Conservation (phyloP, 2,797 vertebrate genomes). For the Hypotaenidia philippensis region DNA sequence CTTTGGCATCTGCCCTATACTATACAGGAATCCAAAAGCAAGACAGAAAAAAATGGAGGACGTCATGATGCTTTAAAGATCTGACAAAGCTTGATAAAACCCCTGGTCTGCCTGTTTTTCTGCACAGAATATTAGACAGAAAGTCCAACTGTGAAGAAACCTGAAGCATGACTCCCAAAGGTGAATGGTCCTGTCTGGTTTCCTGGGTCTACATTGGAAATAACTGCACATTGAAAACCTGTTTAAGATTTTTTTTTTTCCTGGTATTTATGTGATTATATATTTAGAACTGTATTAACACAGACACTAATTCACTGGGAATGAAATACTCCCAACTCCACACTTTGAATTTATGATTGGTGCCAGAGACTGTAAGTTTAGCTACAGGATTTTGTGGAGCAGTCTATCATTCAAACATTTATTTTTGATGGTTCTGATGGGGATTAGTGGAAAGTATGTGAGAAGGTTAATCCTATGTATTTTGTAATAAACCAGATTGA, state of each 20-base stretch:
- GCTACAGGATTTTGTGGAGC: constrained; percentile 2
- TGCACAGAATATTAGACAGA: background rate
- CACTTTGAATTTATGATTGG: constrained; percentile 31
- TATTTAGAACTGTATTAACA: constrained; percentile 65
- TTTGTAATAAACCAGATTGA: background rate
- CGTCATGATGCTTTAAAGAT: background rate
- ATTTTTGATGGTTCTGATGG: background rate
- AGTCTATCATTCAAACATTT: constrained; percentile 20
- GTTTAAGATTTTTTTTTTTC: constrained; percentile 24
- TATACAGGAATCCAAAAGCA: background rate
- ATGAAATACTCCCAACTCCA: constrained; percentile 53
- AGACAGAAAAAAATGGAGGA: background rate
- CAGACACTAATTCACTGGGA: constrained; percentile 54
- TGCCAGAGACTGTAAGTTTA: constrained; percentile 5
- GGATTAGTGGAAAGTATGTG: background rate
- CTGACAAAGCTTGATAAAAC: constrained; percentile 35
- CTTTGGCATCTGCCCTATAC: background rate
- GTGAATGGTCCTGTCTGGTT: background rate
- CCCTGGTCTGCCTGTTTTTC: background rate
- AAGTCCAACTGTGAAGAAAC: background rate
- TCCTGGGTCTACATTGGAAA: background rate
- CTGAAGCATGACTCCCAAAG: constrained; percentile 40
- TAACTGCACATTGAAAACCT: background rate
- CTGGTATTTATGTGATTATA: constrained; percentile 48
- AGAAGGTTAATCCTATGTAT: background rate